Conservation (phyloP, 1,140 invertebrate species). For the Harpegnathos saltator region DNA sequence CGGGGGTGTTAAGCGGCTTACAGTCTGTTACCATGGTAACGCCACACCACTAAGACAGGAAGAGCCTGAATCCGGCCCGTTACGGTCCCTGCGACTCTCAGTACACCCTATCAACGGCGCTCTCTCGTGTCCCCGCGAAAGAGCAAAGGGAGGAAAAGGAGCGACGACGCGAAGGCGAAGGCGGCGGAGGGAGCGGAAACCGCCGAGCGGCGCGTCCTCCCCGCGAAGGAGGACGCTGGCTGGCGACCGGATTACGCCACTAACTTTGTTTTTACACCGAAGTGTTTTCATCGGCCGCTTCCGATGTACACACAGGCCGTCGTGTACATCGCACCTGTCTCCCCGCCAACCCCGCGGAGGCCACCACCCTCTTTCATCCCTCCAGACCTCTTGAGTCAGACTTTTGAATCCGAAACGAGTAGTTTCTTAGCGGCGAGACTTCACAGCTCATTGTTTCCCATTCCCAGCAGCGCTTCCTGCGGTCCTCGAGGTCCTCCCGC, state of each 20-base stretch:
- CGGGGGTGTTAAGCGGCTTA: slow-evolving; percentile 82
- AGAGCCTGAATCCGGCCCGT: slow-evolving; percentile 71
- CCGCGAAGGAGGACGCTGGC: slow-evolving; percentile 39
- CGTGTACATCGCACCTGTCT: slow-evolving; percentile 47
- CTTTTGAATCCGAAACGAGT: slow-evolving; percentile 20
- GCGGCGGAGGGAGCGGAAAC: not conserved
- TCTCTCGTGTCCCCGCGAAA: slow-evolving; percentile 51
- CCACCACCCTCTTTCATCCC: too few relatives aligned
- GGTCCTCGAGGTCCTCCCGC: not conserved
- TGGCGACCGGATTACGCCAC: slow-evolving; percentile 74
- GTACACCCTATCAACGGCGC: slow-evolving; percentile 61
- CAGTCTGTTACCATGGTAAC: slow-evolving; percentile 83
- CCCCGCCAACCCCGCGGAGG: not conserved
- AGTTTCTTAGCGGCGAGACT: slow-evolving; percentile 12
- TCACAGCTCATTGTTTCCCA: slow-evolving; percentile 3
- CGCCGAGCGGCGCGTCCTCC: slow-evolving; percentile 22
- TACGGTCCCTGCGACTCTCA: slow-evolving; percentile 67
- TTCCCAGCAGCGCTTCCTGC: slow-evolving; percentile 11
- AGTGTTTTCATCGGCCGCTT: slow-evolving; percentile 70
- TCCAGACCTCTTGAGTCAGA: not conserved
- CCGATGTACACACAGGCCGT: slow-evolving; percentile 18
- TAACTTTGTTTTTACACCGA: slow-evolving; percentile 77
- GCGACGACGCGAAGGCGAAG: slow-evolving; percentile 8
- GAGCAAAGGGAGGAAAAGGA: slow-evolving; percentile 49
- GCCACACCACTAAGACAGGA: slow-evolving; percentile 80